Evolutionary conservation across 2,888 invertebrate species (phyloP), one percentile per base, ranked within the genome.

Genomic region (Eristalis pertinax): DNA sequence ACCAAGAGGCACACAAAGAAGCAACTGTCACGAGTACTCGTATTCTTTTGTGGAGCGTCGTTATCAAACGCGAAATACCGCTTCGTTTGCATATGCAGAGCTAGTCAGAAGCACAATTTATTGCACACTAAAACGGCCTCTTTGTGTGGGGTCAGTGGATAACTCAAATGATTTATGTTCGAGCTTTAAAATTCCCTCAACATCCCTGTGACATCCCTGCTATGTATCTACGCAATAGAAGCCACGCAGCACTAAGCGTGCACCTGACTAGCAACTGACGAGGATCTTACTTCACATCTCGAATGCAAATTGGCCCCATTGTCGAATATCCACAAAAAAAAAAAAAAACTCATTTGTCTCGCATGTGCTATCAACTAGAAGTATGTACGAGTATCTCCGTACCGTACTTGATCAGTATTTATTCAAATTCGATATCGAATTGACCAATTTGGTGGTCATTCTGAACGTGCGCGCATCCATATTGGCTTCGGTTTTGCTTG

Each of bases 351-450:
- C 58, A 63, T 74, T 32, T 81, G 80, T 74, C 74, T 41, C 74
- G 80, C 80, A 81, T 81, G 56, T 85, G 85, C 74, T 85, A 81
- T 81, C 60, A 78, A 64, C 77, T 77, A 50, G 19, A 50, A 7
- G 50, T 19, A 19, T 50, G 50, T 32, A 5, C 32, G 32, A 32
- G 32, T 74, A 85, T 81, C 85, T 85, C 73, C 5, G 19, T n/a
- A 19, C 19, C 38, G 72, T 68, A 85, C 41, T 63, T 67, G 63
- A 85, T 80, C 84, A 63, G 77, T 63, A 64, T 62, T 50, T 19
- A 50, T 50, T 50, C 50, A 50, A 50, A 50, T 50, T 50, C 50
- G 74, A 24, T 81, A 32, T 85, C 50, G 68, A 77, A 85, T 72
- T 74, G 43, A 63, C n/a, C 43, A 68, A n/a, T 79, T 60, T 72